Percentiles rank a stretch among this genome's conserved stretches.
phyloP scores from a whole-genome alignment of 2,888 invertebrate genomes.

The Blomia tropicalis region DNA sequence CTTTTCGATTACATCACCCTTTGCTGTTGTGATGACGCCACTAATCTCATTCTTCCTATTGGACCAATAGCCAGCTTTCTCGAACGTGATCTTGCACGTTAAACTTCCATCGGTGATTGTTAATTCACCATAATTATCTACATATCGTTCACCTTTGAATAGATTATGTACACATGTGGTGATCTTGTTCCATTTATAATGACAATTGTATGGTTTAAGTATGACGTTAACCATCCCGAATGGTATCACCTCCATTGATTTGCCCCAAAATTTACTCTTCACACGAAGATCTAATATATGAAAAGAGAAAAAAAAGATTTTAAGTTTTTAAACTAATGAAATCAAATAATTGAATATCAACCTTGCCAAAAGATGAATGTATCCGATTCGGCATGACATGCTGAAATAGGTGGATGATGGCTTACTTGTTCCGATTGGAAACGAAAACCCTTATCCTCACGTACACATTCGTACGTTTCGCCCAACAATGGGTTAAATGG shows the following conservation, averaged over 20 bases:
- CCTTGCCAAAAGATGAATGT: conserved; percentile 61
- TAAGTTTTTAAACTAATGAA: conserved; percentile 17
- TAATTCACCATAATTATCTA: conserved; percentile 70
- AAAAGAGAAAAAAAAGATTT: no score
- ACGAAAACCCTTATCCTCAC: conserved; percentile 61
- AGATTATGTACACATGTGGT: conserved; percentile 71
- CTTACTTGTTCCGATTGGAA: conserved; percentile 68
- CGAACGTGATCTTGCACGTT: conserved; percentile 58
- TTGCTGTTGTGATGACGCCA: conserved; percentile 45
- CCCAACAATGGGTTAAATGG: conserved; percentile 89
- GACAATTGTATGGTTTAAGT: conserved; percentile 32
- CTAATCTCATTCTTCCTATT: conserved; percentile 58
- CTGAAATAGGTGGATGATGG: conserved; percentile 67
- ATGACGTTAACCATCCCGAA: conserved; percentile 50
- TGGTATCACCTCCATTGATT: conserved; percentile 74
- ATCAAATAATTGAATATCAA: conserved; percentile 29
- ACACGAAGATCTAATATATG: conserved; percentile 48
- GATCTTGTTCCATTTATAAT: conserved; percentile 62
- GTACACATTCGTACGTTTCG: conserved; percentile 93
- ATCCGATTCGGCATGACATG: conserved; percentile 58
- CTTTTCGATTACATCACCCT: conserved; percentile 45
- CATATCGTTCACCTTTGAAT: conserved; percentile 66
- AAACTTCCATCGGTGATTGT: conserved; percentile 49
- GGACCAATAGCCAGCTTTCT: conserved; percentile 64
- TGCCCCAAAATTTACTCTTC: conserved; percentile 77